These are phyloP conservation scores for Leucozona laternaria DNA, from an alignment of 2,888 invertebrate species.

Conservation along the genomic window DNA sequence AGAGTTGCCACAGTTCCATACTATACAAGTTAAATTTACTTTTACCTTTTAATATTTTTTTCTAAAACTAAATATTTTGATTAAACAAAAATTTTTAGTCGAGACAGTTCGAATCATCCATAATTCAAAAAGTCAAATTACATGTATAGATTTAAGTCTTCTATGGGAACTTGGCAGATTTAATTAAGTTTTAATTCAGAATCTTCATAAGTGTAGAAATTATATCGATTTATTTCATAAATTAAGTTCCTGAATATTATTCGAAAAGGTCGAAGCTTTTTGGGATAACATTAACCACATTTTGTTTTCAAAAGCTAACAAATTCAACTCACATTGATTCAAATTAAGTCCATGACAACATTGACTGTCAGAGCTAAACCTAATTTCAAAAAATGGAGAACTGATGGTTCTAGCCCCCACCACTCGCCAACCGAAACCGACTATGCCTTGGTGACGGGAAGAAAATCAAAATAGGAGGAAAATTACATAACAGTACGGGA, in stretches of 20 bases:
- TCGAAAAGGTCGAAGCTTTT: too few relatives aligned
- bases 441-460: neutral
- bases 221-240: too few relatives aligned
- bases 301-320: neutral
- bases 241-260: neutral
- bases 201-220: too few relatives aligned
- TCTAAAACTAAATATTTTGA: too few relatives aligned
- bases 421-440: neutral
- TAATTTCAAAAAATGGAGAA: neutral
- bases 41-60: too few relatives aligned
- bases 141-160: too few relatives aligned
- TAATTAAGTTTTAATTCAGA: too few relatives aligned
- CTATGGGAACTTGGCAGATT: too few relatives aligned
- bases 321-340: neutral
- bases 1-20: neutral
- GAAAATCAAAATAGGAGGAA: neutral
- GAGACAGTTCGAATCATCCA: too few relatives aligned
- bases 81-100: too few relatives aligned
- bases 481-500: slow-evolving; percentile 23
- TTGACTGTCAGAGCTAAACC: neutral
- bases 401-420: neutral
- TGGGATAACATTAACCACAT: neutral
- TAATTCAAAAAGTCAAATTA: too few relatives aligned
- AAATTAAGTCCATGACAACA: neutral
- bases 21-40: too few relatives aligned